phyloP scores from a whole-genome alignment of 1,140 invertebrate species.

The Elysia chlorotica region DNA sequence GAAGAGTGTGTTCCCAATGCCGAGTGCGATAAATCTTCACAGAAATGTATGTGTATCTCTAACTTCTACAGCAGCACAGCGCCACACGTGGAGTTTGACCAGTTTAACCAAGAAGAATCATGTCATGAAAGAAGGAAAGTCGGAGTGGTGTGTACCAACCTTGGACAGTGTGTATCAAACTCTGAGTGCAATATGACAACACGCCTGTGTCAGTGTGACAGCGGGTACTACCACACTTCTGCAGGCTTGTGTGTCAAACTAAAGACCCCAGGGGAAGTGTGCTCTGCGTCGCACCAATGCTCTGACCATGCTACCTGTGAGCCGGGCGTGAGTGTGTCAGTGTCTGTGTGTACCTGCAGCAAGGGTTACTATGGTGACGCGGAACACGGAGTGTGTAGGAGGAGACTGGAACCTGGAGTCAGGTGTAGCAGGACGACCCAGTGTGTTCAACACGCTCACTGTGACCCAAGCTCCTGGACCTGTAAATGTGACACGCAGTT shows the following conservation, averaged over 20 bases:
- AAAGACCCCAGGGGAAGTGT: no score
- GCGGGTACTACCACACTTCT: constrained; percentile 7
- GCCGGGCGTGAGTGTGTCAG: not conserved
- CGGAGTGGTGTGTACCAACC: constrained; percentile 13
- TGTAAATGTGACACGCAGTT: constrained; percentile 19
- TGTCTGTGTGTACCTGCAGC: not conserved
- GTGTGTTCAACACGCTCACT: constrained; percentile 24
- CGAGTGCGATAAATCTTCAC: no score
- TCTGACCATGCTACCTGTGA: constrained; percentile 16
- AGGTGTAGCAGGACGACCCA: constrained; percentile 15
- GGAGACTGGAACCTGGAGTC: constrained; percentile 8
- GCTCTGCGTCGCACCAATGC: no score
- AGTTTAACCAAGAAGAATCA: not conserved
- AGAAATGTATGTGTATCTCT: not conserved
- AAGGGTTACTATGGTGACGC: not conserved
- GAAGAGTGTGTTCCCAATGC: no score
- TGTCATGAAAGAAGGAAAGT: constrained; percentile 17
- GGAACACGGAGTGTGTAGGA: constrained; percentile 13
- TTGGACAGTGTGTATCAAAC: constrained; percentile 21
- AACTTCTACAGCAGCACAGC: not conserved
- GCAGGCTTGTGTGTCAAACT: constrained; percentile 19
- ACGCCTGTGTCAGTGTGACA: constrained; percentile 18
- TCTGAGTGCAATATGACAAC: constrained; percentile 20
- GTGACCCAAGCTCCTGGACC: not conserved
- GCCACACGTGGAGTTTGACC: not conserved